A percentile compares a stretch with the other conserved stretches of the same genome.
phyloP scores from a whole-genome alignment of 1,140 invertebrate species.

The Charaxes varanes region DNA sequence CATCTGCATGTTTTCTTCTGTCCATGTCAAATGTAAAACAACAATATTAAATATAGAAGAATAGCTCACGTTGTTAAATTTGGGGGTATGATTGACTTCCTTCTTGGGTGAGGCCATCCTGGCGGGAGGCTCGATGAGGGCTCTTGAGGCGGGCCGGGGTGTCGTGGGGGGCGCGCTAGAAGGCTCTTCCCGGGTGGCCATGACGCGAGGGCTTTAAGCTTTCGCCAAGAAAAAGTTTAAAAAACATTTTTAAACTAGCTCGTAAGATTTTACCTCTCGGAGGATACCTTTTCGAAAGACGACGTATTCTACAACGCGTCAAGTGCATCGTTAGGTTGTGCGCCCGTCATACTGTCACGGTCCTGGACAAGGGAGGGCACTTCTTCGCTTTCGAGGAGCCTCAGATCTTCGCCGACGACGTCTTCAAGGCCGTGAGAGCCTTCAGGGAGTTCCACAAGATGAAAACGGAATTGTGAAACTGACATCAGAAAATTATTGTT shows the following conservation, averaged over 20 bases:
- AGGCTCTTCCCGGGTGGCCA: slow-evolving; percentile 26
- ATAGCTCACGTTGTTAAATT: slow-evolving; percentile 44
- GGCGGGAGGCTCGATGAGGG: slow-evolving; percentile 26
- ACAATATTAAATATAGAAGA: neutral
- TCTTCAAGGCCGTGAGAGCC: slow-evolving; percentile 47
- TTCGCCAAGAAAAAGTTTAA: too few relatives aligned
- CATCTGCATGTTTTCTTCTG: too few relatives aligned
- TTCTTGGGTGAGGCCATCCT: slow-evolving; percentile 36
- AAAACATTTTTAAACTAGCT: too few relatives aligned
- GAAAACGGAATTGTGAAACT: slow-evolving; percentile 20
- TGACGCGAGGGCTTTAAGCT: too few relatives aligned
- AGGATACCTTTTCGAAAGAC: too few relatives aligned
- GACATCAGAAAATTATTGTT: too few relatives aligned
- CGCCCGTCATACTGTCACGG: too few relatives aligned
- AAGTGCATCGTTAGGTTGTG: too few relatives aligned
- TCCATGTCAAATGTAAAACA: too few relatives aligned
- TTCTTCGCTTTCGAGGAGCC: slow-evolving; percentile 90
- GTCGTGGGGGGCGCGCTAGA: slow-evolving; percentile 22
- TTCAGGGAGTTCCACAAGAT: slow-evolving; percentile 36
- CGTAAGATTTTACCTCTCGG: too few relatives aligned
- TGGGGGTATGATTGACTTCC: slow-evolving; percentile 39
- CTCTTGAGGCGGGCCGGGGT: slow-evolving; percentile 24
- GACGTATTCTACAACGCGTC: too few relatives aligned
- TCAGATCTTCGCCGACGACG: slow-evolving; percentile 78
- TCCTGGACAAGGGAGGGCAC: slow-evolving; percentile 81